Evolutionary conservation across 2,113 vertebrate species (phyloP).

Genomic region (Hiodon tergisus): DNA sequence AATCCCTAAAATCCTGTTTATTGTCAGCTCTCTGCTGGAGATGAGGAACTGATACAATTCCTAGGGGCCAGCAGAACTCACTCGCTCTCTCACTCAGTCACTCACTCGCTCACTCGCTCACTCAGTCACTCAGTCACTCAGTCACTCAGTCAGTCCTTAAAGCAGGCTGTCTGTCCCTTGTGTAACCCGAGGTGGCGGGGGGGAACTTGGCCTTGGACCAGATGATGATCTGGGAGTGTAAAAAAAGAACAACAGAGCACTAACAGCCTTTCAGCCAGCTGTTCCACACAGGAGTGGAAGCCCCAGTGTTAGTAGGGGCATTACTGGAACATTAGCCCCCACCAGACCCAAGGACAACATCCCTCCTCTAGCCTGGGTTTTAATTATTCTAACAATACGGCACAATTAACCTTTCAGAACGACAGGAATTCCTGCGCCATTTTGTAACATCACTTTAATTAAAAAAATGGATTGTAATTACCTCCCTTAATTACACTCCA

Average conservation of each 20-base stretch:
- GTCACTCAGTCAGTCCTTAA: too few species aligned
- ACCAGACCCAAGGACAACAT: constrained; percentile 16
- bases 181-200: too few species aligned
- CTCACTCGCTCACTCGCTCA: too few species aligned
- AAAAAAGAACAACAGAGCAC: background rate
- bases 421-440: background rate
- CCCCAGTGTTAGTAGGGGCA: background rate
- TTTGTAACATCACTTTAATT: constrained; percentile 32
- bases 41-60: too few species aligned
- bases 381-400: constrained; percentile 31
- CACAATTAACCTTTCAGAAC: constrained; percentile 40
- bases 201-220: background rate
- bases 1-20: too few species aligned
- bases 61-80: too few species aligned
- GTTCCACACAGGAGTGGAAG: background rate
- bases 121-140: too few species aligned
- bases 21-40: too few species aligned
- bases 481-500: constrained; percentile 49
- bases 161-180: too few species aligned
- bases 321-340: constrained; percentile 41
- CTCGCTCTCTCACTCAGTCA: too few species aligned
- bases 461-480: constrained; percentile 22
- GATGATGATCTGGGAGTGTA: constrained; percentile 8
- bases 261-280: too few species aligned
- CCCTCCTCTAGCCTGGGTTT: constrained; percentile 30